Evolutionary conservation across 2,797 vertebrate genomes (phyloP).

Genomic region (Hoplostethus atlanticus): DNA sequence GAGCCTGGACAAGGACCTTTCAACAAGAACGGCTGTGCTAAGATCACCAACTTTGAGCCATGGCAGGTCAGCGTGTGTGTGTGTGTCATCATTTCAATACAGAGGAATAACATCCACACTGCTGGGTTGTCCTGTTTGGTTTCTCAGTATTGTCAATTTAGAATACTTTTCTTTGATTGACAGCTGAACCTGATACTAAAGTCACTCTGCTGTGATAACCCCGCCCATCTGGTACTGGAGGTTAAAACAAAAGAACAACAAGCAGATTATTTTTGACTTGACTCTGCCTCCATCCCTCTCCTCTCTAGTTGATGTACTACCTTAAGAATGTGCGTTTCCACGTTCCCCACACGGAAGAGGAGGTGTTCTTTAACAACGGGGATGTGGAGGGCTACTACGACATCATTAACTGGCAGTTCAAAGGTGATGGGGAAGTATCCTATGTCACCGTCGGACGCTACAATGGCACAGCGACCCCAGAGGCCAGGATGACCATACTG

Average conservation of each 20-base stretch:
- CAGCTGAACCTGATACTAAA: too few relatives aligned
- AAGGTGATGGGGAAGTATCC: slow-evolving; percentile 71
- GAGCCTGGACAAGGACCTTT: slow-evolving; percentile 80
- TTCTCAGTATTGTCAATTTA: too few relatives aligned
- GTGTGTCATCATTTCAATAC: not conserved
- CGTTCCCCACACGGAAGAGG: slow-evolving; percentile 79
- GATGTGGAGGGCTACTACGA: slow-evolving; percentile 87
- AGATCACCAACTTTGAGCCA: slow-evolving; percentile 86
- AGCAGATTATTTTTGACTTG: not conserved
- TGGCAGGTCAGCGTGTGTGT: slow-evolving; percentile 85
- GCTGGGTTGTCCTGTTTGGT: too few relatives aligned
- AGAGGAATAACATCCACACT: too few relatives aligned
- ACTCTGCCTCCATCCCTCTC: slow-evolving; percentile 3
- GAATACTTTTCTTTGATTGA: too few relatives aligned
- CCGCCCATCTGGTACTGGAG: too few relatives aligned
- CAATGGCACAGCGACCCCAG: slow-evolving; percentile 57
- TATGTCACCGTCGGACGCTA: slow-evolving; percentile 84
- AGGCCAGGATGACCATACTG: slow-evolving; percentile 73
- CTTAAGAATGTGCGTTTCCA: slow-evolving; percentile 84
- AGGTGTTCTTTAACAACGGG: slow-evolving; percentile 80
- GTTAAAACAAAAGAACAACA: too few relatives aligned
- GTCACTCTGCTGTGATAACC: too few relatives aligned
- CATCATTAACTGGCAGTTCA: slow-evolving; percentile 88
- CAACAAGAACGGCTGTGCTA: slow-evolving; percentile 71
- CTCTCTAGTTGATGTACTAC: slow-evolving; percentile 87